Evolutionary conservation across 2,888 invertebrate genomes (phyloP).

Genomic region (Nowickia ferox): DNA sequence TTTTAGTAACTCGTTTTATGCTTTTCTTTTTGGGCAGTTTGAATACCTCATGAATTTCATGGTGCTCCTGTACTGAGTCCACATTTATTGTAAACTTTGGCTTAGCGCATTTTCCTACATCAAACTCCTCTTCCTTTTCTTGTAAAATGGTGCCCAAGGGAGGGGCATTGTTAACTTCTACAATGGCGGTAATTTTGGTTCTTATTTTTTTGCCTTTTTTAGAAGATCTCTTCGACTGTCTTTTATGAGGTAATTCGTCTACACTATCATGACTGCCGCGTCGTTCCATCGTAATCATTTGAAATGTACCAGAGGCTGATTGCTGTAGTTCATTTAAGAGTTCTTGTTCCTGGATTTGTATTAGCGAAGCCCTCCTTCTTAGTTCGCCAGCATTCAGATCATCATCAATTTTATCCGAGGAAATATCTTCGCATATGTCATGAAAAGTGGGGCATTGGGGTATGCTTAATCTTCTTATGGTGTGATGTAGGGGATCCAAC

Average conservation of each 20-base stretch:
- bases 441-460: constrained; percentile 84
- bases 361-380: constrained; percentile 83
- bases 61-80: constrained; percentile 82
- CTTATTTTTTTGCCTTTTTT: constrained; percentile 80
- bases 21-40: constrained; percentile 82
- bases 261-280: constrained; percentile 79
- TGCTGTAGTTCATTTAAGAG: constrained; percentile 81
- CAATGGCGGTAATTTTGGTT: constrained; percentile 82
- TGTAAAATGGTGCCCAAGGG: constrained; percentile 59
- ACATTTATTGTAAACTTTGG: constrained; percentile 82
- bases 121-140: constrained; percentile 68
- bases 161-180: constrained; percentile 79
- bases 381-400: constrained; percentile 85
- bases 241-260: constrained; percentile 68
- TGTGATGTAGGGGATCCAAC: constrained; percentile 79
- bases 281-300: constrained; percentile 81
- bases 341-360: constrained; percentile 85
- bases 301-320: constrained; percentile 80
- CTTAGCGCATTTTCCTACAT: constrained; percentile 68
- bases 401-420: constrained; percentile 84
- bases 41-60: constrained; percentile 79
- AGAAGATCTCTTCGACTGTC: constrained; percentile 75
- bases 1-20: constrained; percentile 67
- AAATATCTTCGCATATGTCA: constrained; percentile 85
- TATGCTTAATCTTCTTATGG: constrained; percentile 80